Evolutionary conservation across 2,888 invertebrate genomes (phyloP).

Genomic region (Lymantria monacha): DNA sequence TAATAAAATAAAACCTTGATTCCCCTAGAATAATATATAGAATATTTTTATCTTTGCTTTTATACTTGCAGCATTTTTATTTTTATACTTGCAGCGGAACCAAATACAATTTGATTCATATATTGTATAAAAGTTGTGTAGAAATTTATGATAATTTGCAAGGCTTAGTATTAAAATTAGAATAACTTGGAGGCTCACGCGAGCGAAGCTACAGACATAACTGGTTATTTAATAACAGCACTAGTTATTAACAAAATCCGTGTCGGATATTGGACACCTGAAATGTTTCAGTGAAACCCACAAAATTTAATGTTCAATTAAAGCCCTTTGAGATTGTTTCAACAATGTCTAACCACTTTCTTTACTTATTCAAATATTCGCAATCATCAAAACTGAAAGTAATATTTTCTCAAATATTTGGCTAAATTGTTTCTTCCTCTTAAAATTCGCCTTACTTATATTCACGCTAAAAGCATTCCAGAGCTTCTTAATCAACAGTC

Average conservation of each 20-base stretch:
- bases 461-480: slow-evolving; percentile 72
- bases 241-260: too few species aligned
- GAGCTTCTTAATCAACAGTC: slow-evolving; percentile 71
- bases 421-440: slow-evolving; percentile 53
- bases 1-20: too few species aligned
- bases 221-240: neutral
- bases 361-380: slow-evolving; percentile 58
- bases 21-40: too few species aligned
- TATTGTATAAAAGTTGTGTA: too few species aligned
- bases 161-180: too few species aligned
- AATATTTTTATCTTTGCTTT: too few species aligned
- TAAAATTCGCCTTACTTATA: slow-evolving; percentile 50
- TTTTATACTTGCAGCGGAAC: too few species aligned
- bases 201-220: slow-evolving; percentile 1
- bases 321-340: slow-evolving; percentile 46
- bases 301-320: slow-evolving; percentile 43
- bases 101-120: too few species aligned
- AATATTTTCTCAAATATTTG: slow-evolving; percentile 56
- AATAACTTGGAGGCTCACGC: too few species aligned
- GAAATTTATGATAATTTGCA: too few species aligned
- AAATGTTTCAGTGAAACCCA: slow-evolving; percentile 12
- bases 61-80: too few species aligned
- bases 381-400: slow-evolving; percentile 54
- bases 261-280: too few species aligned
- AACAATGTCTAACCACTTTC: slow-evolving; percentile 50